Evolutionary conservation across 2,888 invertebrate genomes (phyloP), one percentile per base, ranked within the genome.

Genomic region (Caenorhabditis doughertyi): DNA sequence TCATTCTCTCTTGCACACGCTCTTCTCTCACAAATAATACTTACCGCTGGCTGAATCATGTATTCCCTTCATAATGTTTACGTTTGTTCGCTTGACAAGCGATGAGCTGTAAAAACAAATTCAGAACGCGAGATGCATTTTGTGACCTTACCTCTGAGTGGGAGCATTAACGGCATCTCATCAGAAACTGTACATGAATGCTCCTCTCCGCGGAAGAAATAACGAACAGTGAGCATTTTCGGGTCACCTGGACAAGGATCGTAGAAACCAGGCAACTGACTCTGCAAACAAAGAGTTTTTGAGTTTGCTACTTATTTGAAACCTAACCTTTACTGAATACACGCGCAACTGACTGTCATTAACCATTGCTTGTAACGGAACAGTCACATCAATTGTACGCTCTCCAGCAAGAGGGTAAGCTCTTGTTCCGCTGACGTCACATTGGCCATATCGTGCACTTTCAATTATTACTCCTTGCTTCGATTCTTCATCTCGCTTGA

Each of bases 261-360:
- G 93, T 95, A 98, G 93, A 98, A 98, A 35, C 98, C 98, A 13
- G 98, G 96, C 84, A 98, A 93, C 92, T 97, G 96, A 92, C 96
- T 95, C 97, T 98, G 93, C 29, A 94, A 94, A 85, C 4, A 8
- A 32, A 7, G 5, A 5, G n/a, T 9, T 27, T 29, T 55, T 29
- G 3, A 2, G 7, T 35, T 25, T 35, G 18, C 16, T 35, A 39
- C n/a, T n/a, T n/a, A 9, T 64, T 35, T 44, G 13, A 44, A 44
- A 5, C 5, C 71, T 23, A 25, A 90, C 89, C 83, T 90, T 91
- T 23, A 86, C 83, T 2, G 89, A 80, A 84, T 85, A 88, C 23
- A 90, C 84, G 23, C 85, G 84, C 68, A 98, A 94, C 92, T 95
- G 95, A n/a, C 97, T 96, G 92, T 97, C 96, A 92, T 95, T 96